phyloP scores from a whole-genome alignment of 2,113 vertebrate genomes.

The Carassius auratus region DNA sequence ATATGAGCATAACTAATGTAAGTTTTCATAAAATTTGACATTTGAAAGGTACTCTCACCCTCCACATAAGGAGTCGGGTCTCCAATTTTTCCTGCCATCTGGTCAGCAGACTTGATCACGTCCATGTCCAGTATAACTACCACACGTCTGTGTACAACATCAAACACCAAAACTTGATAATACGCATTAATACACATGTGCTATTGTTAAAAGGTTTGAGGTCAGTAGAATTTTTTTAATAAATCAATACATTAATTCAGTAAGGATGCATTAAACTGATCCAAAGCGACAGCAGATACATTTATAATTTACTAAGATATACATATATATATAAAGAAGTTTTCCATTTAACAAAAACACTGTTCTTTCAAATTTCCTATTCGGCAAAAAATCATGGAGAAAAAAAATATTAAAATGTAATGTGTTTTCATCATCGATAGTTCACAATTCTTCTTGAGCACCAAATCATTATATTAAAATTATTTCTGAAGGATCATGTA shows the following conservation, averaged over 20 bases:
- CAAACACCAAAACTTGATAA: background rate
- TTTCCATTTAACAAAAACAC: background rate
- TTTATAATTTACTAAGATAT: background rate
- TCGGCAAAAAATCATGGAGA: background rate
- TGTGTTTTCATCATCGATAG: too few relatives aligned
- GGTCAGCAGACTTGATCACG: slow-evolving; percentile 82
- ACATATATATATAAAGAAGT: background rate
- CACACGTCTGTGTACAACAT: slow-evolving; percentile 79
- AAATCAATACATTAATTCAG: background rate
- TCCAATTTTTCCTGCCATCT: slow-evolving; percentile 83
- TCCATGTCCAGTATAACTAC: slow-evolving; percentile 91
- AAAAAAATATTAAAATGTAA: background rate
- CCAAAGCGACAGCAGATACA: background rate
- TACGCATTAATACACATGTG: background rate
- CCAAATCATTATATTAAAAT: background rate
- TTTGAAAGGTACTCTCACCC: slow-evolving; percentile 71
- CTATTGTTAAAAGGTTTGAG: background rate
- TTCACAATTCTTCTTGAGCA: background rate
- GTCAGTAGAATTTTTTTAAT: background rate
- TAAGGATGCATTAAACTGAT: background rate
- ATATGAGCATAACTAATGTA: too few relatives aligned
- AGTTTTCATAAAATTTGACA: background rate
- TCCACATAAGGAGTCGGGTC: slow-evolving; percentile 88
- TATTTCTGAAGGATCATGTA: background rate
- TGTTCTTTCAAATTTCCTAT: background rate